Conservation (phyloP, 2,888 invertebrate genomes). For the Zeuzera pyrina region DNA sequence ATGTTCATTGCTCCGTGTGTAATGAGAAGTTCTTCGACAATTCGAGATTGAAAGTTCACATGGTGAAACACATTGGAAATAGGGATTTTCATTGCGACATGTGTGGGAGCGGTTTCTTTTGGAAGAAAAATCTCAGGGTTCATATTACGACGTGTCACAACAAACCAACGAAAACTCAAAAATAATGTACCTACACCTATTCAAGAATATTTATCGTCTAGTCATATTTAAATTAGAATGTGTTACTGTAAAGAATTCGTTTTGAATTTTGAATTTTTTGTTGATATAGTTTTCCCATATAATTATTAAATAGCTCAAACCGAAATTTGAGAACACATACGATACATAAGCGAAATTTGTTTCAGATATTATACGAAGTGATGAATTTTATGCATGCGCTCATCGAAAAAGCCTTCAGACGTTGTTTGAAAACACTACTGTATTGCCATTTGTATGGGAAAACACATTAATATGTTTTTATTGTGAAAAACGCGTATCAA, state of each 20-base stretch:
- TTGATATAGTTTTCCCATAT: too few species aligned
- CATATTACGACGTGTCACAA: conserved; percentile 39
- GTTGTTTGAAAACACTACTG: background rate
- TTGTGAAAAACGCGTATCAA: conserved; percentile 1
- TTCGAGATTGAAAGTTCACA: conserved; percentile 35
- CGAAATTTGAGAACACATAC: too few species aligned
- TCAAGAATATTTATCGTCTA: too few species aligned
- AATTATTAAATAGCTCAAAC: too few species aligned
- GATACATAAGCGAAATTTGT: too few species aligned
- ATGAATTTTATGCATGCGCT: too few species aligned
- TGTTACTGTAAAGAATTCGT: too few species aligned
- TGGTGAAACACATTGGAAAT: conserved; percentile 57
- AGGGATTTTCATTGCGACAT: conserved; percentile 64
- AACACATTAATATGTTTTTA: conserved; percentile 6
- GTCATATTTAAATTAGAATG: too few species aligned
- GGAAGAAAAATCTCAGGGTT: conserved; percentile 66
- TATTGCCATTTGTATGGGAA: conserved; percentile 5
- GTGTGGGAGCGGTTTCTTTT: conserved; percentile 66
- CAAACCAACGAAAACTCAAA: too few species aligned
- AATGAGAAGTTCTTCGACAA: conserved; percentile 33
- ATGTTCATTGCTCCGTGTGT: conserved; percentile 34
- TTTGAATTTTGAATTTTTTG: too few species aligned
- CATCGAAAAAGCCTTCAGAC: conserved; percentile 4
- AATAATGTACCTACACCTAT: too few species aligned
- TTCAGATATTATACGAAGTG: too few species aligned